Evolutionary conservation across 2,888 invertebrate genomes (phyloP).

Genomic region (Dolomedes plantarius): DNA sequence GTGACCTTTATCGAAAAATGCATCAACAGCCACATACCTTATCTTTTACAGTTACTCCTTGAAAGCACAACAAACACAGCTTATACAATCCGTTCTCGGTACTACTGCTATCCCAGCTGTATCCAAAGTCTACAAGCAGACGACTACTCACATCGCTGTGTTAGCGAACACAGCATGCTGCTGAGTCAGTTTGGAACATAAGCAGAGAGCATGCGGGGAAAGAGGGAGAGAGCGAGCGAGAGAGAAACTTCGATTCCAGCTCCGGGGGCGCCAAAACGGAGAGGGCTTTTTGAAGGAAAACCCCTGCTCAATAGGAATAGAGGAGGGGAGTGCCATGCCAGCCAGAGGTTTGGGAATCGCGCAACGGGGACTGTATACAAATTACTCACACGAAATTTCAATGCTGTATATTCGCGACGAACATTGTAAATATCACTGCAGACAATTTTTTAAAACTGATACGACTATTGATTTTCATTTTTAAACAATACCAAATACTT

Average conservation of each 20-base stretch:
- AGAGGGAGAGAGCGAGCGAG: background rate
- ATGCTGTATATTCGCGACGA: too few relatives aligned
- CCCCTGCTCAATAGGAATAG: conserved; percentile 14
- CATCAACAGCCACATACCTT: background rate
- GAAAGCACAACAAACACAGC: background rate
- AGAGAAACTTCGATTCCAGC: conserved; percentile 15
- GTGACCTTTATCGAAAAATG: too few relatives aligned
- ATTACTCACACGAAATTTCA: too few relatives aligned
- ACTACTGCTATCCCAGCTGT: background rate
- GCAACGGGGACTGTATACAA: background rate
- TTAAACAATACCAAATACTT: too few relatives aligned
- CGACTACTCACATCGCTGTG: background rate
- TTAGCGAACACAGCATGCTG: conserved; percentile 21
- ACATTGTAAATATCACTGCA: too few relatives aligned
- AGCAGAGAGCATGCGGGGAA: background rate
- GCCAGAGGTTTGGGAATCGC: too few relatives aligned
- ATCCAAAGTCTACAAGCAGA: background rate
- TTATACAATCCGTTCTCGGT: background rate
- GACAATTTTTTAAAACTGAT: too few relatives aligned
- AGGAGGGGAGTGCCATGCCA: background rate
- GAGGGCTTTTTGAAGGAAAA: conserved; percentile 45
- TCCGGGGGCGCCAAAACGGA: conserved; percentile 1
- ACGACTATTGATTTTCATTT: too few relatives aligned
- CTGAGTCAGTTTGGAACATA: conserved; percentile 44
- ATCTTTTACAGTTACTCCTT: background rate